phyloP scores from a whole-genome alignment of 2,888 invertebrate species.

The Rugalucina vietnamica region DNA sequence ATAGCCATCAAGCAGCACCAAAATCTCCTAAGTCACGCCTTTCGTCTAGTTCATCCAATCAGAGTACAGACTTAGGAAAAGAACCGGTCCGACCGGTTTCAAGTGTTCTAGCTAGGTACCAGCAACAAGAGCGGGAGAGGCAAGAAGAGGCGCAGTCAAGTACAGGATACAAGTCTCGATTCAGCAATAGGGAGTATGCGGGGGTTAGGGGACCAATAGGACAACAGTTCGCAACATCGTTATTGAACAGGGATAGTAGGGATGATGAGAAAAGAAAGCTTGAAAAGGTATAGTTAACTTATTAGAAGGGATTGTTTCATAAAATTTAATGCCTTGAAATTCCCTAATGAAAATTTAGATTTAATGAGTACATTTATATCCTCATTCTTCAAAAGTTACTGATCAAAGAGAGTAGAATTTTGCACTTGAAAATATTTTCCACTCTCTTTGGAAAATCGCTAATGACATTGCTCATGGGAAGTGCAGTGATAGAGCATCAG shows the following conservation, averaged over 20 bases:
- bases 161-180: slow-evolving; percentile 54
- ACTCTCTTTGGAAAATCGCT: too few species aligned
- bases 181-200: slow-evolving; percentile 49
- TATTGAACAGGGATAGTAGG: slow-evolving; percentile 54
- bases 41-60: slow-evolving; percentile 54
- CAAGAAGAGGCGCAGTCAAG: slow-evolving; percentile 31
- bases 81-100: slow-evolving; percentile 56
- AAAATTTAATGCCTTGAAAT: neutral
- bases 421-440: too few species aligned
- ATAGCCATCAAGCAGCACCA: slow-evolving; percentile 6
- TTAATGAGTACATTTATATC: too few species aligned
- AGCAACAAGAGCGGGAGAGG: slow-evolving; percentile 49
- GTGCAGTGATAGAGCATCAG: too few species aligned
- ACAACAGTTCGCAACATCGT: slow-evolving; percentile 50
- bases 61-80: slow-evolving; percentile 34
- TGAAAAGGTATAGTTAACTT: slow-evolving; percentile 66
- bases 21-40: slow-evolving; percentile 58
- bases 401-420: too few species aligned
- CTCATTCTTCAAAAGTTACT: too few species aligned
- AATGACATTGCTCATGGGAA: too few species aligned
- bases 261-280: slow-evolving; percentile 65
- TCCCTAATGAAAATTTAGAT: too few species aligned
- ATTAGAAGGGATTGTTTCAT: neutral
- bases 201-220: slow-evolving; percentile 54
- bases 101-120: slow-evolving; percentile 53